Evolutionary conservation across 2,888 invertebrate genomes (phyloP), one percentile per base, ranked within the genome.

Genomic region (Drosophila suboccidentalis): DNA sequence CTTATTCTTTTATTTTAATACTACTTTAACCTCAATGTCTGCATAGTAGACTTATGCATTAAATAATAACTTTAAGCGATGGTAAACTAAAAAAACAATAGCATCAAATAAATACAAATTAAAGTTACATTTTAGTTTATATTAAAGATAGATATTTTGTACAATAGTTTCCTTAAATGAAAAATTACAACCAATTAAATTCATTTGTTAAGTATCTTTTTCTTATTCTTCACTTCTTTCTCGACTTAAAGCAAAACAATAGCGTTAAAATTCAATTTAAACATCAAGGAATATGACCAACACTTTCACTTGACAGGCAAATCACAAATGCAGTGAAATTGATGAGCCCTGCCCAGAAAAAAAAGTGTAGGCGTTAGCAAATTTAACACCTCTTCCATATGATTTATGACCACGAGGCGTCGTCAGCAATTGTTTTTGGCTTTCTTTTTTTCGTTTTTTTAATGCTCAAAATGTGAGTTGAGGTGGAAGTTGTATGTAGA

Each of bases 391-490:
- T 63, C 60, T 49, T 57, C 15, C 57, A 41, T 70, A 76, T 87
- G 86, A 87, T 87, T 87, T 87, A 87, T 87, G 74, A 65, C 55
- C 36, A 53, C 26, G 36, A 63, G 58, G 53, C 57, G 66, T 63
- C 67, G 58, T 54, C 73, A 55, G 62, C 38, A 47, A 44, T 51
- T 22, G 51, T 69, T 59, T 53, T 47, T 19, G 5, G 26, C 8
- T 15, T n/a, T 8, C 34, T 11, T 9, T 39, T 26, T 26, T 26
- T 26, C 22, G 49, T 59, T 46, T 34, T 22, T 47, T 32, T 36
- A 32, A 9, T 61, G 55, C 36, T 60, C 59, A 36, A 51, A 64
- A 39, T 44, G 49, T 15, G 61, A 69, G 76, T 22, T 26, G 59
- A 69, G 75, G 72, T 66, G 70, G 36, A 53, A 72, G 53, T 60